Evolutionary conservation across 2,888 invertebrate species (phyloP).

Genomic region (Sisyra nigra): DNA sequence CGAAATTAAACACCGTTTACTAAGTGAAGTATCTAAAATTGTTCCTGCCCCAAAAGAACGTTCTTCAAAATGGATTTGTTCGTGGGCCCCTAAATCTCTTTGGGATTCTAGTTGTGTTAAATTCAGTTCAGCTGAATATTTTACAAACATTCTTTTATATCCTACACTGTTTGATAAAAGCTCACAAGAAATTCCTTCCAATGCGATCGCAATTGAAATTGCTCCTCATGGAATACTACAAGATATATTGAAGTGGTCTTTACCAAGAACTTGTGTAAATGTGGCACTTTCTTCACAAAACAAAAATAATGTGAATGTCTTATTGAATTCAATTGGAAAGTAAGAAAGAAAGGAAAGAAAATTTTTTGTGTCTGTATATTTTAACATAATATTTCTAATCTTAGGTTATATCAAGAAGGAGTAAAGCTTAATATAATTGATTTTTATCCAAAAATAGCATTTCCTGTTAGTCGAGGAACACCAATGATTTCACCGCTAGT

Average conservation of each 20-base stretch:
- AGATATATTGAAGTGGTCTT: slow-evolving; percentile 65
- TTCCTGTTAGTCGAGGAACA: slow-evolving; percentile 76
- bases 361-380: too few species aligned
- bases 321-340: slow-evolving; percentile 49
- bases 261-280: slow-evolving; percentile 52
- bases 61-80: too few species aligned
- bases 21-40: too few species aligned
- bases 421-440: slow-evolving; percentile 54
- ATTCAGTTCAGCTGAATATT: too few species aligned
- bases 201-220: slow-evolving; percentile 74
- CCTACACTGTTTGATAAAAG: slow-evolving; percentile 63
- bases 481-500: slow-evolving; percentile 69
- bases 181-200: slow-evolving; percentile 55
- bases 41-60: too few species aligned
- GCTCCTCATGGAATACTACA: slow-evolving; percentile 83
- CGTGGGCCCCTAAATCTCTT: too few species aligned
- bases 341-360: slow-evolving; percentile 22
- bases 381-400: slow-evolving; percentile 12
- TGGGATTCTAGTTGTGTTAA: too few species aligned
- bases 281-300: slow-evolving; percentile 59
- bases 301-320: slow-evolving; percentile 41
- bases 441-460: slow-evolving; percentile 58
- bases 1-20: too few species aligned
- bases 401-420: slow-evolving; percentile 61
- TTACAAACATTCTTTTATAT: too few species aligned